A percentile compares a stretch with the other conserved stretches of the same genome.
Conservation (phyloP, 37 sponge, comb jelly and placozoan genomes). For the Cliona cf. orientalis region DNA sequence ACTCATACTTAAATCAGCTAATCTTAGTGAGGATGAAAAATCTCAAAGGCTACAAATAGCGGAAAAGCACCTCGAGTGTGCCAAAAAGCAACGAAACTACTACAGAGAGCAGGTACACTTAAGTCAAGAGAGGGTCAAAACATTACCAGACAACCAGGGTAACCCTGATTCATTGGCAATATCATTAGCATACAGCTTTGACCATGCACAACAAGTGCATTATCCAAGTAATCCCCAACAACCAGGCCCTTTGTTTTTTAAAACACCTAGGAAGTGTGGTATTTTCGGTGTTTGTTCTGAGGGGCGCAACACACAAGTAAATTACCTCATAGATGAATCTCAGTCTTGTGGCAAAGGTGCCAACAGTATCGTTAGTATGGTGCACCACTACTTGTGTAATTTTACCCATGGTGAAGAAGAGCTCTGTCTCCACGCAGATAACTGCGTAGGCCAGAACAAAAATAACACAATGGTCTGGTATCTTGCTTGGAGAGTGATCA, state of each 20-base stretch:
- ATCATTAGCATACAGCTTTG: constrained; percentile 14
- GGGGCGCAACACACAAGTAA: not conserved
- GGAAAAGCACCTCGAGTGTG: too few relatives aligned
- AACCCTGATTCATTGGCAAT: not conserved
- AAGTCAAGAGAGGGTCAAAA: too few relatives aligned
- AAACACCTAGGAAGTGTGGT: constrained; percentile 39
- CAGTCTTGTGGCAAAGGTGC: constrained; percentile 43
- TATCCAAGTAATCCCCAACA: constrained; percentile 45
- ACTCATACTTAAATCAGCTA: too few relatives aligned
- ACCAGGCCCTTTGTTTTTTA: constrained; percentile 49
- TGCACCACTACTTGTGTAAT: constrained; percentile 41
- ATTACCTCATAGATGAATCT: constrained; percentile 49
- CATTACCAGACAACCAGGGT: too few relatives aligned
- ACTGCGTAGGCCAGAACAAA: constrained; percentile 62
- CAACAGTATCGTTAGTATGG: constrained; percentile 42
- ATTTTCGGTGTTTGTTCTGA: constrained; percentile 47
- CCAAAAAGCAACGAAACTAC: too few relatives aligned
- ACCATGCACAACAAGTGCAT: constrained; percentile 49
- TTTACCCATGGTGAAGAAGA: constrained; percentile 3
- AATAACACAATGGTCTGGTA: constrained; percentile 45
- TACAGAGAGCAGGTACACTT: too few relatives aligned
- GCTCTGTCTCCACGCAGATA: constrained; percentile 46
- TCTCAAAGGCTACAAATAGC: too few relatives aligned
- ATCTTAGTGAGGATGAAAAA: too few relatives aligned
- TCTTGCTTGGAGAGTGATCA: constrained; percentile 39